Evolutionary conservation across 2,113 vertebrate genomes (phyloP).

Genomic region (Pipa parva): DNA sequence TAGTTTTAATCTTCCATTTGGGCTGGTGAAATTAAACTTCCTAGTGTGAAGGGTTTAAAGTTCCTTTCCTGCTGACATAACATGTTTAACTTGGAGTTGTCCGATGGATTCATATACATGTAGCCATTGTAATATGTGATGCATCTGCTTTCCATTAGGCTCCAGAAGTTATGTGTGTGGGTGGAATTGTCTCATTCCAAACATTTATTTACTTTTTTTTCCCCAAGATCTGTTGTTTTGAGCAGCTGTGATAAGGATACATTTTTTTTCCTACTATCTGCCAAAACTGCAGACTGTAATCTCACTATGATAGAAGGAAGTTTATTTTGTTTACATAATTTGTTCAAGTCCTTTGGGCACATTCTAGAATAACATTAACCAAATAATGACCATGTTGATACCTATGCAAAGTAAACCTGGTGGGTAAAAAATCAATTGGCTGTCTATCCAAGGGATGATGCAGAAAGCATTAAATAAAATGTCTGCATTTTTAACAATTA

Average conservation of each 20-base stretch:
- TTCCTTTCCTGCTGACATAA: slow-evolving; percentile 34
- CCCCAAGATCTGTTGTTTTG: slow-evolving; percentile 28
- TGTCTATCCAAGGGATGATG: no score
- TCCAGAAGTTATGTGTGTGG: slow-evolving; percentile 38
- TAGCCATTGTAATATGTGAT: slow-evolving; percentile 29
- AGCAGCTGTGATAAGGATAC: slow-evolving; percentile 30
- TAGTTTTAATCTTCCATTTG: slow-evolving; percentile 2
- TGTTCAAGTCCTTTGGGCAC: background rate
- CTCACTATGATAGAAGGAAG: background rate
- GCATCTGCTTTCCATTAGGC: slow-evolving; percentile 40
- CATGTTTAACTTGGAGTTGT: slow-evolving; percentile 36
- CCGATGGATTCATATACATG: slow-evolving; percentile 37
- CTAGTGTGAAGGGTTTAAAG: slow-evolving; percentile 18
- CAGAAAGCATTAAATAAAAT: no score
- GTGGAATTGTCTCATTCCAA: slow-evolving; percentile 40
- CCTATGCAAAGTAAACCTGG: no score
- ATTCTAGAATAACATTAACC: background rate
- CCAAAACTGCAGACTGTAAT: background rate
- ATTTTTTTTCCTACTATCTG: background rate
- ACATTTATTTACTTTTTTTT: slow-evolving; percentile 40
- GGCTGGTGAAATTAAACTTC: slow-evolving; percentile 12
- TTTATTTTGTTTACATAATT: background rate
- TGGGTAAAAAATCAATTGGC: no score
- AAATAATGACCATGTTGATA: background rate
- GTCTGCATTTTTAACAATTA: no score